A percentile compares a stretch with the other conserved stretches of the same genome.
Evolutionary conservation across 1,140 invertebrate species (phyloP).

Genomic region (Drosophila persimilis): DNA sequence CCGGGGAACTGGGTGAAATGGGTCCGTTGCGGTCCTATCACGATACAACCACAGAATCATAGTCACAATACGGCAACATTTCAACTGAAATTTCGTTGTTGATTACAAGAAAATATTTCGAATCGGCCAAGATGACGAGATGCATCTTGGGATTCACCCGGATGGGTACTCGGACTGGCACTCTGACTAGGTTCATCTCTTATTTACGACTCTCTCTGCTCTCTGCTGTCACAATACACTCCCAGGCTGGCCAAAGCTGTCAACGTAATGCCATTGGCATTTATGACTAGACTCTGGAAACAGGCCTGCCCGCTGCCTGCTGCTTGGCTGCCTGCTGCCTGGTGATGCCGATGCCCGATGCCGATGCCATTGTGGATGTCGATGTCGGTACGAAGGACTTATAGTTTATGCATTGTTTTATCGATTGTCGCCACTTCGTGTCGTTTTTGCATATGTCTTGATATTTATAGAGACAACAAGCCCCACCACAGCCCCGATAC

Average conservation of each 20-base stretch:
- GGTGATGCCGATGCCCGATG: constrained; percentile 12
- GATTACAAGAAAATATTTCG: constrained; percentile 70
- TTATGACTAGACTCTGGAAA: constrained; percentile 54
- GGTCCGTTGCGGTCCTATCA: constrained; percentile 82
- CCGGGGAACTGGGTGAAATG: constrained; percentile 79
- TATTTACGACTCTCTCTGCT: constrained; percentile 50
- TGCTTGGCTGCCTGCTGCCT: constrained; percentile 3
- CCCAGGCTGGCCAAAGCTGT: constrained; percentile 58
- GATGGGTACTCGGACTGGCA: not conserved
- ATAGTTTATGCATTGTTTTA: constrained; percentile 79
- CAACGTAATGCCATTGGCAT: constrained; percentile 73
- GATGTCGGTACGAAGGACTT: constrained; percentile 67
- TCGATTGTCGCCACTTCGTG: constrained; percentile 73
- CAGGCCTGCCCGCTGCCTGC: not conserved
- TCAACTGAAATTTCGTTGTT: not conserved
- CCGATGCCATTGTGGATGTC: constrained; percentile 33
- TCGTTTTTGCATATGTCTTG: constrained; percentile 53
- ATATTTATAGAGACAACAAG: constrained; percentile 65
- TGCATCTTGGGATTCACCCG: constrained; percentile 53
- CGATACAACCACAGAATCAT: not conserved
- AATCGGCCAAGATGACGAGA: constrained; percentile 72
- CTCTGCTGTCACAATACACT: constrained; percentile 16
- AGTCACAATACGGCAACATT: not conserved
- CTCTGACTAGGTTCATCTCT: constrained; percentile 17
- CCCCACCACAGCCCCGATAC: not conserved